A percentile compares a stretch with the other conserved stretches of the same genome.
Conservation (phyloP, 2,888 invertebrate species). For the Sisyra nigra region DNA sequence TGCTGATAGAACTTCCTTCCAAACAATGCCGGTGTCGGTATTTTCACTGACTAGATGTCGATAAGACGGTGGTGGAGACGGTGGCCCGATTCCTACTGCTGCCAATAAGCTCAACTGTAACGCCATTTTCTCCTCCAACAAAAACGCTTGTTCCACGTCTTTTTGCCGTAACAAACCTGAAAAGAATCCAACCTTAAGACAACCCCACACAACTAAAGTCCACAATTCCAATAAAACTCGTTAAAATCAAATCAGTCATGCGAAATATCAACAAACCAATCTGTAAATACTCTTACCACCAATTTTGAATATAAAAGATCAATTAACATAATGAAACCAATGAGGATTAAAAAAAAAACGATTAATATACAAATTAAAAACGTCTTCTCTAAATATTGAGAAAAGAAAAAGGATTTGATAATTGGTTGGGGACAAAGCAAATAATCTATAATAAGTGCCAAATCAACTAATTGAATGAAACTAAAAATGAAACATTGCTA, state of each 20-base stretch:
- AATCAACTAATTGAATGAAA: not conserved
- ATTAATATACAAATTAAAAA: no score
- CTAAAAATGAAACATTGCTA: not conserved
- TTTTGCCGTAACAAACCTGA: slow-evolving; percentile 75
- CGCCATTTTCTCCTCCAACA: slow-evolving; percentile 79
- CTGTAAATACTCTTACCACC: no score
- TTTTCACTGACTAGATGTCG: slow-evolving; percentile 61
- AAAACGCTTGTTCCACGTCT: slow-evolving; percentile 70
- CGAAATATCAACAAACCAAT: no score
- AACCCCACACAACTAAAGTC: not conserved
- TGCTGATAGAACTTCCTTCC: slow-evolving; percentile 67
- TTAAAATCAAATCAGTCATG: not conserved
- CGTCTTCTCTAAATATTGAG: no score
- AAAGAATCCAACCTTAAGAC: not conserved
- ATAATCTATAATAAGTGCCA: slow-evolving; percentile 15
- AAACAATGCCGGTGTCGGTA: slow-evolving; percentile 59
- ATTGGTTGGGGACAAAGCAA: no score
- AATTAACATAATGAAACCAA: no score
- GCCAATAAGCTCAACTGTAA: slow-evolving; percentile 63
- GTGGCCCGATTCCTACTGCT: slow-evolving; percentile 46
- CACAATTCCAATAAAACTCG: not conserved
- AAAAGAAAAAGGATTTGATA: no score
- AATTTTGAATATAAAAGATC: no score
- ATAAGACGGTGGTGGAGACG: slow-evolving; percentile 49
- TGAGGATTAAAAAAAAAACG: no score